These are phyloP conservation scores for Calephelis perditalis DNA, from an alignment of 2,888 invertebrate genomes.

Conservation along the genomic window DNA sequence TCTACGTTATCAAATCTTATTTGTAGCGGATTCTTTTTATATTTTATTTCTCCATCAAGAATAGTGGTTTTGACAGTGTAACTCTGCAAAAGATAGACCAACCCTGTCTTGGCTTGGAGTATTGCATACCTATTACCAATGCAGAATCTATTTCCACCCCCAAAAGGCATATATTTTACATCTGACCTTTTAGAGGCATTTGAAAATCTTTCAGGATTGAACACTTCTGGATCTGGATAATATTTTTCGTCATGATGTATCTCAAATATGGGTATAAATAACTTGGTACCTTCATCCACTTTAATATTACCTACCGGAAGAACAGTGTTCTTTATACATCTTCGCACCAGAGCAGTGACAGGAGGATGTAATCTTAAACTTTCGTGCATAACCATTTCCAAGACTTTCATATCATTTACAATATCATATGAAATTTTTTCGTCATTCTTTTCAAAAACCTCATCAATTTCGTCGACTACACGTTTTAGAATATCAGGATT, in stretches of 20 bases:
- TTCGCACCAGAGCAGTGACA: constrained; percentile 41
- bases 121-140: constrained; percentile 52
- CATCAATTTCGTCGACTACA: constrained; percentile 51
- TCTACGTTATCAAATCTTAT: neutral
- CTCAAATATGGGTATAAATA: constrained; percentile 47
- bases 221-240: constrained; percentile 58
- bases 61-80: constrained; percentile 37
- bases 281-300: constrained; percentile 45
- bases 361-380: constrained; percentile 43
- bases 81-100: constrained; percentile 40
- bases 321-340: constrained; percentile 41
- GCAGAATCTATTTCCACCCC: constrained; percentile 60
- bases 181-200: constrained; percentile 31
- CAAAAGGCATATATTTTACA: constrained; percentile 53
- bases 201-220: constrained; percentile 50
- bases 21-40: neutral
- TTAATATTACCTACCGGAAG: constrained; percentile 50
- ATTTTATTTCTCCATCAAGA: neutral
- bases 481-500: constrained; percentile 44
- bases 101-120: constrained; percentile 36
- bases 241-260: constrained; percentile 59
- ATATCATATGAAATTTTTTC: constrained; percentile 42
- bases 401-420: constrained; percentile 43
- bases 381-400: constrained; percentile 41
- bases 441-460: constrained; percentile 34